Evolutionary conservation across 2,113 vertebrate genomes (phyloP).

Genomic region (Callithrix jacchus): DNA sequence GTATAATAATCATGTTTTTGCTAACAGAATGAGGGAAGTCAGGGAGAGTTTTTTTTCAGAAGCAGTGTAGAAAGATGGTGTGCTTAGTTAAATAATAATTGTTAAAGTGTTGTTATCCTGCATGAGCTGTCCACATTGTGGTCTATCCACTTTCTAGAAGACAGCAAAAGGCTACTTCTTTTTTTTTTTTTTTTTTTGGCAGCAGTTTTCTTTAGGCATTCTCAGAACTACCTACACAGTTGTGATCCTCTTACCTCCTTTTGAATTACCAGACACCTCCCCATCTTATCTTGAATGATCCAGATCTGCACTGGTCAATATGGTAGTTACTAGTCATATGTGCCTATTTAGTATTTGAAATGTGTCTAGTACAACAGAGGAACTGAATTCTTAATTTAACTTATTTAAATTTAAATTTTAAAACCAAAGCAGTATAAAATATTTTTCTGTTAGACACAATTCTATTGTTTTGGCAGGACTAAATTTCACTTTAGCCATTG

Average conservation of each 20-base stretch:
- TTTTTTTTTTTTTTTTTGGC: slow-evolving; percentile 13
- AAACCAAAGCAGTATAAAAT: neutral
- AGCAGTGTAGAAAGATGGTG: neutral
- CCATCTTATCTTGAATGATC: neutral
- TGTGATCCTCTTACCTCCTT: neutral
- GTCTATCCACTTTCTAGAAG: slow-evolving; percentile 2
- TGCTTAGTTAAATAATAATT: slow-evolving; percentile 28
- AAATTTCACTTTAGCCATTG: slow-evolving; percentile 34
- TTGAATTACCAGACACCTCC: neutral
- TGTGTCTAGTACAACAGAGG: neutral
- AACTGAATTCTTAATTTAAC: slow-evolving; percentile 30
- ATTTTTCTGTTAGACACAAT: slow-evolving; percentile 20
- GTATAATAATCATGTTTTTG: slow-evolving; percentile 17
- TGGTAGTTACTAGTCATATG: neutral
- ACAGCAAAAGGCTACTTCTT: neutral
- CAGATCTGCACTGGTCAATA: neutral
- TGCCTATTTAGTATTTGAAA: neutral
- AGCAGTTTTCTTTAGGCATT: neutral
- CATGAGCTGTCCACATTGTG: neutral
- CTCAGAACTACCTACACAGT: neutral
- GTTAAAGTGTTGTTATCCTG: neutral
- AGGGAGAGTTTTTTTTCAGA: neutral
- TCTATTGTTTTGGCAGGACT: slow-evolving; percentile 7
- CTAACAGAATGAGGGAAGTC: neutral
- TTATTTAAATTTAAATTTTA: slow-evolving; percentile 7